Conservation (phyloP, 2,113 vertebrate genomes). For the Eira barbara region DNA sequence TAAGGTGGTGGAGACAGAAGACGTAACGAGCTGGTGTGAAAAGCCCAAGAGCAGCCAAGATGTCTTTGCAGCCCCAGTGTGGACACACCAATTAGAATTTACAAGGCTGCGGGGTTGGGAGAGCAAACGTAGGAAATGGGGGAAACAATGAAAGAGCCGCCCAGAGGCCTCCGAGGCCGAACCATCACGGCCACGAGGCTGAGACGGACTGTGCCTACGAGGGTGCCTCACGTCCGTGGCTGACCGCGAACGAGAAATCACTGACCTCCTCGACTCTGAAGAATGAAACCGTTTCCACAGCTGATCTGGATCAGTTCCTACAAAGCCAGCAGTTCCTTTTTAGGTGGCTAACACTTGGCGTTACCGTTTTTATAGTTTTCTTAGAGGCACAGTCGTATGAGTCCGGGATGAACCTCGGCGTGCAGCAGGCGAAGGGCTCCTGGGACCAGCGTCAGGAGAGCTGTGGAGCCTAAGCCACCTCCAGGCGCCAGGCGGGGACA, state of each 20-base stretch:
- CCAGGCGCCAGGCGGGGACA: neutral
- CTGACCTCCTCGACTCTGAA: neutral
- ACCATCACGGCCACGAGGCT: no score
- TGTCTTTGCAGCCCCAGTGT: neutral
- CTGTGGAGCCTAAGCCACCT: no score
- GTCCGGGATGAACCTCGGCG: neutral
- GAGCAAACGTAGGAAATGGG: neutral
- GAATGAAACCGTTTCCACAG: neutral
- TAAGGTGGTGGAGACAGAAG: neutral
- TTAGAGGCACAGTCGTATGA: neutral
- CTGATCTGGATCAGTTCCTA: neutral
- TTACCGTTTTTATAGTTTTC: neutral
- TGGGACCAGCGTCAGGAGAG: neutral
- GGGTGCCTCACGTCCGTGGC: no score
- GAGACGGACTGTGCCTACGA: rapidly evolving
- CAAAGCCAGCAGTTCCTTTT: neutral
- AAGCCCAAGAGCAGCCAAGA: neutral
- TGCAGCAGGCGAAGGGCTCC: neutral
- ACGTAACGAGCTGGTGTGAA: neutral
- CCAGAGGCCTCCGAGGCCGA: neutral
- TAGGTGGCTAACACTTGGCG: neutral
- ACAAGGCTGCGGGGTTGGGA: neutral
- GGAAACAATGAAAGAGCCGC: neutral
- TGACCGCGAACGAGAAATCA: neutral
- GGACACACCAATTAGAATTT: neutral